These are phyloP conservation scores for Lepidurus apus DNA, from an alignment of 1,140 invertebrate species.

Conservation along the genomic window DNA sequence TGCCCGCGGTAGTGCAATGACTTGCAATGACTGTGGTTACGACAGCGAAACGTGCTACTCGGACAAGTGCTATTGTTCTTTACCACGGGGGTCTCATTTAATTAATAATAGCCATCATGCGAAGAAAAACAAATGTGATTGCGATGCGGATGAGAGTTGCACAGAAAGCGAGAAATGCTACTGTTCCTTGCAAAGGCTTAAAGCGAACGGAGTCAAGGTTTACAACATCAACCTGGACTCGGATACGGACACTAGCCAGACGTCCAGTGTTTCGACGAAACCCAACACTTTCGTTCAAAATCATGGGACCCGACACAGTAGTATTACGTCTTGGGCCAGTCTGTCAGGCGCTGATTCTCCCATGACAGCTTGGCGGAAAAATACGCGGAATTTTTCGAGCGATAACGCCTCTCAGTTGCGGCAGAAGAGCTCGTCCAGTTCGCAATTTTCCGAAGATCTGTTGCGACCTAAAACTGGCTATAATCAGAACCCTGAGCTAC, in stretches of 20 bases:
- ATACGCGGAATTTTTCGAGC: constrained; percentile 36
- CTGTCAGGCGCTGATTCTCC: constrained; percentile 42
- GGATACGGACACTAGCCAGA: constrained; percentile 40
- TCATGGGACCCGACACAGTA: constrained; percentile 47
- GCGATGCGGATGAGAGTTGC: constrained; percentile 73
- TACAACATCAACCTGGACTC: constrained; percentile 45
- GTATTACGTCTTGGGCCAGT: constrained; percentile 51
- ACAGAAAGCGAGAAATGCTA: constrained; percentile 84
- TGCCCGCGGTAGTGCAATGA: constrained; percentile 11
- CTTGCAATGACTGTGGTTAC: constrained; percentile 76
- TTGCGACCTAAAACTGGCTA: neutral
- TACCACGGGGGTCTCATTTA: constrained; percentile 39
- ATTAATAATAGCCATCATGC: constrained; percentile 47
- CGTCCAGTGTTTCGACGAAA: neutral
- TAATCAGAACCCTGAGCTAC: neutral
- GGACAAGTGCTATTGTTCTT: constrained; percentile 69
- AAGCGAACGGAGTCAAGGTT: constrained; percentile 43
- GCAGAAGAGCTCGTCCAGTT: constrained; percentile 28
- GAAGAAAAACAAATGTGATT: constrained; percentile 42
- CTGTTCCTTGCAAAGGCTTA: constrained; percentile 51
- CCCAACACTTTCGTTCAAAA: constrained; percentile 22
- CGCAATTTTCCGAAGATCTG: neutral
- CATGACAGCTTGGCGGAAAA: constrained; percentile 40
- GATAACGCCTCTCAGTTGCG: constrained; percentile 26
- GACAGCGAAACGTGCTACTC: constrained; percentile 71